These are phyloP conservation scores for Albula glossodonta DNA, from an alignment of 2,113 vertebrate genomes.

Conservation along the genomic window DNA sequence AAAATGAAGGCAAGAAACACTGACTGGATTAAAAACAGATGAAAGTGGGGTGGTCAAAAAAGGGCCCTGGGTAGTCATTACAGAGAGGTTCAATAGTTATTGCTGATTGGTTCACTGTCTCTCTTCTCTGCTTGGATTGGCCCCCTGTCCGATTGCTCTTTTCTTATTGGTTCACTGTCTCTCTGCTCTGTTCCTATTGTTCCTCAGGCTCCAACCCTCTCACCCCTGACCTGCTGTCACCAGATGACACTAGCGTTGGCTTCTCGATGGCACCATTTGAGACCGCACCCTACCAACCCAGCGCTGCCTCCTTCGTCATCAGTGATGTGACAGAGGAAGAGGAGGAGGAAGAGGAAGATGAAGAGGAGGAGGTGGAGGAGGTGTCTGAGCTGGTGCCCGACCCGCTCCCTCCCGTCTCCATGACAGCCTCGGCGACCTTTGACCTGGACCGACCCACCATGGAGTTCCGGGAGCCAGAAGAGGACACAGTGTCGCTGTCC, in stretches of 20 bases:
- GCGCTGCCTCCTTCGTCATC: constrained; percentile 91
- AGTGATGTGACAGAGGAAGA: constrained; percentile 91
- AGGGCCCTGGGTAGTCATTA: no score
- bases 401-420: constrained; percentile 77
- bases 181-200: constrained; percentile 40
- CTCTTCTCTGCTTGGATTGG: neutral
- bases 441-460: constrained; percentile 81
- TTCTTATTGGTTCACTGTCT: neutral
- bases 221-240: constrained; percentile 90
- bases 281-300: constrained; percentile 79
- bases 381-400: constrained; percentile 85
- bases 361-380: constrained; percentile 75
- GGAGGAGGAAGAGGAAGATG: constrained; percentile 79
- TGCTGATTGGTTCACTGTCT: neutral
- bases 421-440: constrained; percentile 83
- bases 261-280: constrained; percentile 93
- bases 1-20: no score
- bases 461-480: constrained; percentile 88
- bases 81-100: no score
- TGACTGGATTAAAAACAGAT: no score
- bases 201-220: constrained; percentile 83
- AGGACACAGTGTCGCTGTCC: constrained; percentile 87
- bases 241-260: constrained; percentile 88
- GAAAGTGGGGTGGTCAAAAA: no score
- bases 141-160: neutral